A percentile compares a stretch with the other conserved stretches of the same genome.
Conservation (phyloP, 2,113 vertebrate species). For the Phrynosoma blainvillii region DNA sequence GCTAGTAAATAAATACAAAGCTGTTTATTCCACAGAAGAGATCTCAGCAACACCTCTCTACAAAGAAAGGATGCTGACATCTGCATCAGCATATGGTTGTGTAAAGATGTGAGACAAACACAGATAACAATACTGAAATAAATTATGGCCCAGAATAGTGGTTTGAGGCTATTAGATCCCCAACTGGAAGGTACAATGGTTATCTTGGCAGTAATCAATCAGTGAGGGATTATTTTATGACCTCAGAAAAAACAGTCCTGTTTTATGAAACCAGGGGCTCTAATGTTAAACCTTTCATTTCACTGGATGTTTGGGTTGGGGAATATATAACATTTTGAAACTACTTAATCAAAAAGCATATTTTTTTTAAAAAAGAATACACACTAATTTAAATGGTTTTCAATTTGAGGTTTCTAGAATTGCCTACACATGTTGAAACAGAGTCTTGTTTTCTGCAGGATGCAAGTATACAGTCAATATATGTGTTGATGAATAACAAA, state of each 20-base stretch:
- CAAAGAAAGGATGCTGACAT: not conserved
- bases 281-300: conserved; percentile 25
- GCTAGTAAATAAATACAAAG: conserved; percentile 11
- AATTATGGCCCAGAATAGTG: conserved; percentile 47
- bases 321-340: conserved; percentile 48
- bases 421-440: conserved; percentile 64
- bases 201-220: conserved; percentile 22
- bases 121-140: conserved; percentile 34
- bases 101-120: conserved; percentile 36
- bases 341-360: conserved; percentile 42
- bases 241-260: conserved; percentile 4
- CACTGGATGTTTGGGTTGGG: not conserved
- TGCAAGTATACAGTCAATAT: conserved; percentile 49
- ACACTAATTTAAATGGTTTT: conserved; percentile 47
- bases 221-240: conserved; percentile 38
- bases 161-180: conserved; percentile 23
- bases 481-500: conserved; percentile 45
- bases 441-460: conserved; percentile 56
- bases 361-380: conserved; percentile 41
- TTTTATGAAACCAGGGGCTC: conserved; percentile 29
- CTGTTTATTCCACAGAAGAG: conserved; percentile 9
- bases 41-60: not conserved
- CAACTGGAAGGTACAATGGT: conserved; percentile 12
- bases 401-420: conserved; percentile 64
- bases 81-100: conserved; percentile 16